Base-by-base conservation (phyloP, 2,113 vertebrate species). In the Cottus gobio region DNA sequence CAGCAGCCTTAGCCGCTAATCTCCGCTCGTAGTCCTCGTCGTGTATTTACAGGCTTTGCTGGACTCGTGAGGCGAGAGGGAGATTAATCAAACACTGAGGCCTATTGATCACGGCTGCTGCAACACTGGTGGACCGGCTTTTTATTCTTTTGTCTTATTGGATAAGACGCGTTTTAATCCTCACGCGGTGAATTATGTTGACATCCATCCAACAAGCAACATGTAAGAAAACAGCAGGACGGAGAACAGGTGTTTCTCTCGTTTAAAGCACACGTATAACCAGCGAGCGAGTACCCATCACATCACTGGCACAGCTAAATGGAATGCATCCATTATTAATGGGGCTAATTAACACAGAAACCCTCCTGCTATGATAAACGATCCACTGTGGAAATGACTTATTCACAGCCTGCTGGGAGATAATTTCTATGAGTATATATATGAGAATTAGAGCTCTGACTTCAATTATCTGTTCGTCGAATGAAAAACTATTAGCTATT, bases 51-150 rank as follows among this genome's bases (percentile, higher is more conserved):
- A 82, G 83, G 90, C 83, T 92, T 94, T 93, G 48, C 72, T 73
- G 54, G 61, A 71, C 84, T 90, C 94, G 93, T 94, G 46, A 20
- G 46, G 20, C 6, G 93, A 94, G 95, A 95, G 66, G 34, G 22
- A 87, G 94, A 93, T 95, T 95, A 94, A 58, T 37, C 57, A 77
- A 88, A 92, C 87, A 93, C 89, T 88, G 87, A 84, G 71, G 82
- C 60, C 86, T 73, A 92, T 93, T 94, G 87, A 94, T 93, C 42
- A 26, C 13, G 31, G 64, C 50, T 28, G 44, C 78, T 37, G 71
- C 56, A 79, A 58, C 67, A 46, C 34, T 18, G 22, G 18, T 13
- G 28, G 37, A 54, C 10, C 24, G 7, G 63, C 48, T 66, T 75
- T 69, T 13, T 0, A n/a, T n/a, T 22, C 4, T 13, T 22, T 4